Conservation (phyloP, 2,113 vertebrate genomes). For the Symphodus melops region DNA sequence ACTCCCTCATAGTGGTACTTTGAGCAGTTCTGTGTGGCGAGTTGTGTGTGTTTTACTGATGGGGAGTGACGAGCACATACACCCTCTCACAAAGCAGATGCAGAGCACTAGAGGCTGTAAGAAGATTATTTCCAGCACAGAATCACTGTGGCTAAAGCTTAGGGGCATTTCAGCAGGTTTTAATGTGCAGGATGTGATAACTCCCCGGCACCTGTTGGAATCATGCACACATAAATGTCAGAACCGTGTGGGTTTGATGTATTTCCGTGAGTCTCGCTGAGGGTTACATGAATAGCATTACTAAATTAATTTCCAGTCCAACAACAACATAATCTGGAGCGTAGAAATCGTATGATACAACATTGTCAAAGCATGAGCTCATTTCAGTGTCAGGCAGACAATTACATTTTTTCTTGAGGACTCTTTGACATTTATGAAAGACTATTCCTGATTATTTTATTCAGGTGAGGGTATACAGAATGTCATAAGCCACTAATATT, state of each 20-base stretch:
- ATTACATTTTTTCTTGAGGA: too few relatives aligned
- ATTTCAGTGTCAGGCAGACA: neutral
- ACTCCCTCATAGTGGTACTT: slow-evolving; percentile 23
- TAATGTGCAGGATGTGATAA: slow-evolving; percentile 61
- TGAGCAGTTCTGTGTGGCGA: slow-evolving; percentile 6
- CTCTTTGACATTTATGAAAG: neutral
- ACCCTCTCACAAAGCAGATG: slow-evolving; percentile 47
- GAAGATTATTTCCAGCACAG: slow-evolving; percentile 63
- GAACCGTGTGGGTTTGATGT: slow-evolving; percentile 24
- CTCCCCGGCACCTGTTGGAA: slow-evolving; percentile 34
- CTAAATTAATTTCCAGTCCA: neutral
- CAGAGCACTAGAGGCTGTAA: slow-evolving; percentile 50
- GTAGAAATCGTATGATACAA: neutral
- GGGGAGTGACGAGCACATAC: slow-evolving; percentile 3
- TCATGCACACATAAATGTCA: neutral
- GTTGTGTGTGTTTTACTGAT: slow-evolving; percentile 33
- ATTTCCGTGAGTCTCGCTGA: neutral
- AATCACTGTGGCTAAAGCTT: slow-evolving; percentile 59
- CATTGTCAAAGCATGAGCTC: neutral
- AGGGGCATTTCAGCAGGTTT: slow-evolving; percentile 56
- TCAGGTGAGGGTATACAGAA: neutral
- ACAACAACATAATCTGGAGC: neutral
- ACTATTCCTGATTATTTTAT: neutral
- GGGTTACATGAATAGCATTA: neutral
- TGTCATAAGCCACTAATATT: neutral